These are phyloP conservation scores for Pararge aegeria DNA, from an alignment of 1,140 invertebrate genomes.

Conservation along the genomic window DNA sequence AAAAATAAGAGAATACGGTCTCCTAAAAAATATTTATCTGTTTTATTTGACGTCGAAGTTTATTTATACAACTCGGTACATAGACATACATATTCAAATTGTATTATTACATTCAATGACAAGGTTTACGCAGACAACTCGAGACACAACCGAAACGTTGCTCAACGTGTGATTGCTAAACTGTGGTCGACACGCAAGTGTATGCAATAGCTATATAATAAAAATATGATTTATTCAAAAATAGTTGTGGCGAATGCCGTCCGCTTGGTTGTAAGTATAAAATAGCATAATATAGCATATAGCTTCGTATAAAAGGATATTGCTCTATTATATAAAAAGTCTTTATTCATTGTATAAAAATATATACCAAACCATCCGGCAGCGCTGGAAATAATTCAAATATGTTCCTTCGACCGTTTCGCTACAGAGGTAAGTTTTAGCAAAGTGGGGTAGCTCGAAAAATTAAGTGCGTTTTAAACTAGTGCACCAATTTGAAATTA, in stretches of 20 bases:
- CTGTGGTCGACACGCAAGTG: conserved; percentile 1
- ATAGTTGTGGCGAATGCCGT: conserved; percentile 7
- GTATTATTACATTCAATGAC: too few relatives aligned
- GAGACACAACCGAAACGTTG: too few relatives aligned
- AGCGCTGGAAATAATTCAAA: conserved; percentile 8
- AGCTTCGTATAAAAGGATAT: conserved; percentile 19
- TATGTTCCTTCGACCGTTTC: conserved; percentile 5
- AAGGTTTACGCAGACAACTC: too few relatives aligned
- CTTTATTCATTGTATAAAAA: conserved; percentile 19
- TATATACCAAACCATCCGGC: conserved; percentile 19
- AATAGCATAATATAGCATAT: conserved; percentile 17
- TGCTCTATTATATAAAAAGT: conserved; percentile 4
- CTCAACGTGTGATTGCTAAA: not conserved
- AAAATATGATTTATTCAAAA: conserved; percentile 7
- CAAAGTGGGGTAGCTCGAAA: conserved; percentile 15
- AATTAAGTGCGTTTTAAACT: conserved; percentile 19
- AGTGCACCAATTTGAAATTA: too few relatives aligned
- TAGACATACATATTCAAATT: too few relatives aligned
- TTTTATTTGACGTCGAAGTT: too few relatives aligned
- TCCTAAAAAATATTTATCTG: too few relatives aligned
- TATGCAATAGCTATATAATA: not conserved
- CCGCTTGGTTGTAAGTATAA: conserved; percentile 9
- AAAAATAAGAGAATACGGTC: too few relatives aligned
- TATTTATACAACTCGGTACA: too few relatives aligned
- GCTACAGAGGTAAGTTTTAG: conserved; percentile 13